phyloP scores from a whole-genome alignment of 2,888 invertebrate genomes.

The Heliconius ismenius region DNA sequence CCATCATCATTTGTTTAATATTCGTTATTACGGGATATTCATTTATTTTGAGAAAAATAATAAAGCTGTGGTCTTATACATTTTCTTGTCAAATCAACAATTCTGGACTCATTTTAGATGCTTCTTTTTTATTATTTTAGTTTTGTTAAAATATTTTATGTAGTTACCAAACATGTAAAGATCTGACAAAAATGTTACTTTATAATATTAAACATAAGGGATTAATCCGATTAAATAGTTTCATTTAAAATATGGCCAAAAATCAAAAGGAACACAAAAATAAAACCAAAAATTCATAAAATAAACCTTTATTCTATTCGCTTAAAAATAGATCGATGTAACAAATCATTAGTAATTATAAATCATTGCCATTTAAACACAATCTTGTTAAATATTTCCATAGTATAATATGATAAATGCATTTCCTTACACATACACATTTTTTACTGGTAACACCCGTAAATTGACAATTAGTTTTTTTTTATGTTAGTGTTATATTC shows the following conservation, averaged over 20 bases:
- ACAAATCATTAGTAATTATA: conserved; percentile 67
- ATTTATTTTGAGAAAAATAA: no score
- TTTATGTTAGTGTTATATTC: conserved; percentile 28
- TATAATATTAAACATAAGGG: background rate
- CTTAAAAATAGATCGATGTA: conserved; percentile 76
- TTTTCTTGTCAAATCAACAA: no score
- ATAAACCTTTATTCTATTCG: conserved; percentile 70
- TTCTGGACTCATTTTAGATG: no score
- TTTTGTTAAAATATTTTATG: background rate
- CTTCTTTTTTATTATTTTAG: no score
- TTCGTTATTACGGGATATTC: no score
- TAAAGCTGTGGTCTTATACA: no score
- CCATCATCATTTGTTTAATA: background rate
- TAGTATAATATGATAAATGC: conserved; percentile 70
- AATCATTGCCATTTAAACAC: conserved; percentile 67
- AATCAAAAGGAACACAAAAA: background rate
- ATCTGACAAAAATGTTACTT: background rate
- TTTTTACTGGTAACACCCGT: conserved; percentile 39
- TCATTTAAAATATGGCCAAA: background rate
- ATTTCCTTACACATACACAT: conserved; percentile 45
- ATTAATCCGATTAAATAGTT: no score
- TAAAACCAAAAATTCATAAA: conserved; percentile 59
- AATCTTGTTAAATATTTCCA: conserved; percentile 58
- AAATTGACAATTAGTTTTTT: conserved; percentile 37
- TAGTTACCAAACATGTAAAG: background rate